Conservation (phyloP, 2,113 vertebrate species). For the Diadophis punctatus region DNA sequence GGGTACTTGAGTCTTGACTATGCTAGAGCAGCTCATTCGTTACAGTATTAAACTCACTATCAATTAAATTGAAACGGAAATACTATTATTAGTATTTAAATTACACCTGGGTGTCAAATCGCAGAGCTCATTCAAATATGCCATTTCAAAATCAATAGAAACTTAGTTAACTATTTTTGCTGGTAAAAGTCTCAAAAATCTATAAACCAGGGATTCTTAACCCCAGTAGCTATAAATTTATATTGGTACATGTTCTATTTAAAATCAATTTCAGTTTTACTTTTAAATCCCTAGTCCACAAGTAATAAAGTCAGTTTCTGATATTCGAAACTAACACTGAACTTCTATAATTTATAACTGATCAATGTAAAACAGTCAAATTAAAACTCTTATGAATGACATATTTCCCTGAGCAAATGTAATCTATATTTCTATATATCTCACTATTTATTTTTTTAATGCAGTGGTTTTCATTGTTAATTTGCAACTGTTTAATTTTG, state of each 20-base stretch:
- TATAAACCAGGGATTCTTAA: slow-evolving; percentile 19
- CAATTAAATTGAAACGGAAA: slow-evolving; percentile 6
- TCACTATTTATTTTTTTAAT: slow-evolving; percentile 76
- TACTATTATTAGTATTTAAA: slow-evolving; percentile 16
- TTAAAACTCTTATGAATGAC: slow-evolving; percentile 48
- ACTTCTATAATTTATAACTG: slow-evolving; percentile 26
- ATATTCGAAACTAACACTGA: slow-evolving; percentile 35
- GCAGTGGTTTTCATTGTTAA: slow-evolving; percentile 68
- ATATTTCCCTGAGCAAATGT: slow-evolving; percentile 64
- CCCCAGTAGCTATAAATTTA: slow-evolving; percentile 49
- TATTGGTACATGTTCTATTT: slow-evolving; percentile 36
- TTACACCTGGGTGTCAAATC: slow-evolving; percentile 45
- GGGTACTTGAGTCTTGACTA: slow-evolving; percentile 52
- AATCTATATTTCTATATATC: slow-evolving; percentile 70
- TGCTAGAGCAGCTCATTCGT: slow-evolving; percentile 3
- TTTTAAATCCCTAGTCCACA: neutral
- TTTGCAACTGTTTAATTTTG: slow-evolving; percentile 62
- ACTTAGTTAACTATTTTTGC: slow-evolving; percentile 51
- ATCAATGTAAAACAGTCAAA: slow-evolving; percentile 26
- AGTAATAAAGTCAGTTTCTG: slow-evolving; percentile 48
- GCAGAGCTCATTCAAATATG: slow-evolving; percentile 46
- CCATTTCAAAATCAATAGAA: slow-evolving; percentile 16
- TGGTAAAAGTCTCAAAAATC: slow-evolving; percentile 56
- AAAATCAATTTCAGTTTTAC: slow-evolving; percentile 30
- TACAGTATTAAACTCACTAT: slow-evolving; percentile 5